A percentile compares a stretch with the other conserved stretches of the same genome.
Evolutionary conservation across 2,797 vertebrate genomes (phyloP).

Genomic region (Simalia tracyae): DNA sequence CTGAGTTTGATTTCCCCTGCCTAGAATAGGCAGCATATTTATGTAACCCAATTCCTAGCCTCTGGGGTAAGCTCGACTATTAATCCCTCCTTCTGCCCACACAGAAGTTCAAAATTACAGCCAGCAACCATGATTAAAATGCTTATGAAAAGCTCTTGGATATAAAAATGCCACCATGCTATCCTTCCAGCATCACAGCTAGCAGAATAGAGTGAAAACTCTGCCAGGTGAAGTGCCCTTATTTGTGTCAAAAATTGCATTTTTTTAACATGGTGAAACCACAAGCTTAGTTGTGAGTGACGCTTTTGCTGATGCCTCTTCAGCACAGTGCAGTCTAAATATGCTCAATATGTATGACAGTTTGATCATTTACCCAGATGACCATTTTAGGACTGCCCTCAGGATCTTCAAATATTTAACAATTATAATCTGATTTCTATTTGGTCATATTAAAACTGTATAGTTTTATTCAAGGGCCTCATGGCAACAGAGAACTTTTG

Average conservation of each 20-base stretch:
- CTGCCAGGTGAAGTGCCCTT: background rate
- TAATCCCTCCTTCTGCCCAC: background rate
- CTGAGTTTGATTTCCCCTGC: background rate
- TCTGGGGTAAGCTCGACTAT: background rate
- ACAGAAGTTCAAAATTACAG: background rate
- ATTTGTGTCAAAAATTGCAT: background rate
- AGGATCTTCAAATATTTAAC: background rate
- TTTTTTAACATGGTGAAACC: background rate
- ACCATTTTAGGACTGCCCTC: background rate
- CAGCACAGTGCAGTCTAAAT: background rate
- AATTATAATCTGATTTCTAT: conserved; percentile 4
- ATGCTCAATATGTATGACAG: background rate
- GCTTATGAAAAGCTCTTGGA: background rate
- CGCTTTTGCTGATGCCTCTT: background rate
- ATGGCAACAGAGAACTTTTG: conserved; percentile 1
- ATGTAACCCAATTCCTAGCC: background rate
- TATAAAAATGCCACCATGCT: background rate
- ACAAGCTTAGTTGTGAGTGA: background rate
- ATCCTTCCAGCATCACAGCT: background rate
- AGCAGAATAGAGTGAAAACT: background rate
- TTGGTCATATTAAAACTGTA: conserved; percentile 31
- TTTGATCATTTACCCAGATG: background rate
- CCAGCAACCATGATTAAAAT: background rate
- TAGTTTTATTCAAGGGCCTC: background rate
- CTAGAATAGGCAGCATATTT: background rate